Evolutionary conservation across 2,797 vertebrate species (phyloP), one percentile per base, ranked within the genome.

Genomic region (Pseudochirops corinnae): DNA sequence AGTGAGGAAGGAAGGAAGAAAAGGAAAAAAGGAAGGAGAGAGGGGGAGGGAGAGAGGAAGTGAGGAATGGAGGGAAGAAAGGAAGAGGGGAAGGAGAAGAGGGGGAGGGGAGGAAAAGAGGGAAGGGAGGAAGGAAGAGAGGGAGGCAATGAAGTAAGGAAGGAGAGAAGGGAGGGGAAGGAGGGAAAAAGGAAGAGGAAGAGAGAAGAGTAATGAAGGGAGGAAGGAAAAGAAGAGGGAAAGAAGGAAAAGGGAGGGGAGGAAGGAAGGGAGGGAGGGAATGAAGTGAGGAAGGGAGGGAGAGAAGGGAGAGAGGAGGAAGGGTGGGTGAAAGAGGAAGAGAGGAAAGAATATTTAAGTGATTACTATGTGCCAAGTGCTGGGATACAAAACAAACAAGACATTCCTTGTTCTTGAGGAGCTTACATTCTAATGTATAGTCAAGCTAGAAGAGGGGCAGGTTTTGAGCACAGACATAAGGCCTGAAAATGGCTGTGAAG

Each of bases 91-190:
- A 67, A 0, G 58, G 28, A 67, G 62, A 2, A 33, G 14, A n/a
- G 0, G 1, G 14, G n/a, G 67, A 0, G 13, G 31, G 4, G 31
- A 33, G 33, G 5, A 13, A 3, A n/a, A 4, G 60, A 62, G 2
- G 29, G 58, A 60, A 3, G 14, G 3, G 60, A 62, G 2, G 29
- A 29, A 60, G 29, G 12, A 2, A 12, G 10, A 7, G 29, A 56
- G 18, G 56, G 56, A 56, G 18, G 18, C 3, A 56, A 56, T 16
- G 56, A 21, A 56, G 16, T 14, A 13, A 56, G 18, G 14, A 56
- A 21, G 33, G 67, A n/a, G 67, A n/a, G 5, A 74, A 55, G 16
- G 3, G 13, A 21, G 57, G 2, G 53, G 6, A 53, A 58, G 2
- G 28, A 58, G 2, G 57, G 26, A 9, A 46, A 46, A 46, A 46